Evolutionary conservation across 92 coral and sea anemone species (phyloP).

Genomic region (Zoanthus sansibaricus): DNA sequence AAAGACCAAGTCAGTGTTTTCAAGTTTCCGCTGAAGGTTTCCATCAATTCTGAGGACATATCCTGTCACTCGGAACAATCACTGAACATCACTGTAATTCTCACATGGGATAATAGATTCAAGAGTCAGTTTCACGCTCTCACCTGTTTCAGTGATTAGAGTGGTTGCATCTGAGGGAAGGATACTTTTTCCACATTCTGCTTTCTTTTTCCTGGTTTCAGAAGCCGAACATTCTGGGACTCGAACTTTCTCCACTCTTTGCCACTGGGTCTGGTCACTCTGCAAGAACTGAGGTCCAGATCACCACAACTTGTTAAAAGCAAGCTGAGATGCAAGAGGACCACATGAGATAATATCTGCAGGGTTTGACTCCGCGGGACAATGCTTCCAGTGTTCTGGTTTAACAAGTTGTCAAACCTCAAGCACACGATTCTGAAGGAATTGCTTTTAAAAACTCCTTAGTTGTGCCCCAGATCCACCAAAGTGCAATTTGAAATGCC

Average conservation of each 20-base stretch:
- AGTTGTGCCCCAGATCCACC: conserved; percentile 65
- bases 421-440: conserved; percentile 64
- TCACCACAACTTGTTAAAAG: conserved; percentile 58
- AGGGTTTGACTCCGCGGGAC: background rate
- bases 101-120: conserved; percentile 40
- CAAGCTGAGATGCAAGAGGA: conserved; percentile 7
- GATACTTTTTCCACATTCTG: background rate
- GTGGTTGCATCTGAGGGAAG: conserved; percentile 31
- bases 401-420: conserved; percentile 56
- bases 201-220: background rate
- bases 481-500: conserved; percentile 62
- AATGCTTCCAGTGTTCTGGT: conserved; percentile 56
- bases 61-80: conserved; percentile 63
- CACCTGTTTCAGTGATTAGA: conserved; percentile 15
- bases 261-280: conserved; percentile 33
- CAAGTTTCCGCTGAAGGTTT: conserved; percentile 44
- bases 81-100: conserved; percentile 48
- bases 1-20: background rate
- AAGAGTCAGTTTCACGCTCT: conserved; percentile 6
- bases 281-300: conserved; percentile 64
- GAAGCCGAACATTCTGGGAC: conserved; percentile 31
- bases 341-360: too few species aligned
- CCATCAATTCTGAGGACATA: conserved; percentile 47
- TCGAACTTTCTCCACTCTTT: conserved; percentile 38
- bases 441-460: conserved; percentile 69